These are phyloP conservation scores for Barypeithes pellucidus DNA, from an alignment of 2,888 invertebrate species.

Conservation along the genomic window DNA sequence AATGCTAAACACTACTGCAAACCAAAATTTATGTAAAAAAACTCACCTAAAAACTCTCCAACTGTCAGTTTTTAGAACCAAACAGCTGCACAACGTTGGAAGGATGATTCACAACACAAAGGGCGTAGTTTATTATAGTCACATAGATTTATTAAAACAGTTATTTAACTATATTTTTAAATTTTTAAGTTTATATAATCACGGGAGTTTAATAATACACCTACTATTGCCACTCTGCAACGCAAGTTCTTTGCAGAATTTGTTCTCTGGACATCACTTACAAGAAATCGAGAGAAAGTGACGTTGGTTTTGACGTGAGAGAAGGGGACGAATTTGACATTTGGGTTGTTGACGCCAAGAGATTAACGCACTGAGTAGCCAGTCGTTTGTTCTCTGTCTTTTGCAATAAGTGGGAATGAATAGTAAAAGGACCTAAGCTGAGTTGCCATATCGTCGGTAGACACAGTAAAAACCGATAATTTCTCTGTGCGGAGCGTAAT, in stretches of 20 bases:
- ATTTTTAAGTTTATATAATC: slow-evolving; percentile 14
- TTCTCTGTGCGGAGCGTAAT: too few relatives aligned
- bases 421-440: too few relatives aligned
- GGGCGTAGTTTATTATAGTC: slow-evolving; percentile 32
- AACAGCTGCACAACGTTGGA: slow-evolving; percentile 5
- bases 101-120: slow-evolving; percentile 41
- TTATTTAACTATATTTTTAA: slow-evolving; percentile 11
- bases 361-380: too few relatives aligned
- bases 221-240: slow-evolving; percentile 23
- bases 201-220: neutral
- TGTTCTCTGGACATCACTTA: slow-evolving; percentile 1
- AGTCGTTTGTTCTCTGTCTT: neutral
- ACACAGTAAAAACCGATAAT: too few relatives aligned
- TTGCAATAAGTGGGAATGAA: neutral
- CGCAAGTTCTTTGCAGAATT: slow-evolving; percentile 19
- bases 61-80: slow-evolving; percentile 19
- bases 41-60: slow-evolving; percentile 20
- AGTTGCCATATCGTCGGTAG: too few relatives aligned
- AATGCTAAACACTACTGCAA: slow-evolving; percentile 2
- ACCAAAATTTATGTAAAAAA: slow-evolving; percentile 15
- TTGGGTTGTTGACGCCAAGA: neutral
- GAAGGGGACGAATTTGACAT: slow-evolving; percentile 23
- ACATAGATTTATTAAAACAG: slow-evolving; percentile 16
- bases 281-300: slow-evolving; percentile 35
- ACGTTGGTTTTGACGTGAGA: slow-evolving; percentile 12